Evolutionary conservation across 2,888 invertebrate genomes (phyloP).

Genomic region (Polydesmus complanatus): DNA sequence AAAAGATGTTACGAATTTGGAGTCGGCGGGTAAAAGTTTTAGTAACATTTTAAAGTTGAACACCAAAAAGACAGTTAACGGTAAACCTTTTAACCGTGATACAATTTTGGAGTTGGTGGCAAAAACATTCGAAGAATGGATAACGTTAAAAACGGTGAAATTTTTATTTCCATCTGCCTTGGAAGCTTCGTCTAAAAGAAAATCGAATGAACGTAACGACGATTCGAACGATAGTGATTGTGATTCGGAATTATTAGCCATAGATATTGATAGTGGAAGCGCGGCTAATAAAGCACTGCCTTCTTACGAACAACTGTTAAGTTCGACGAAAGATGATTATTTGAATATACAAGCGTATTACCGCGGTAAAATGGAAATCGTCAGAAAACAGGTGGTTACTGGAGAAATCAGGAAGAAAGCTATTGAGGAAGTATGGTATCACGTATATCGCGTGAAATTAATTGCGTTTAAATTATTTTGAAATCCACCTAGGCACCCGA

Average conservation of each 20-base stretch:
- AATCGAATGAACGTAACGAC: neutral
- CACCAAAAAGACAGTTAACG: neutral
- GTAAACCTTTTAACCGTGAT: neutral
- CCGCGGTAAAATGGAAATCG: neutral
- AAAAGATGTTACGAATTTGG: no score
- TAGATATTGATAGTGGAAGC: neutral
- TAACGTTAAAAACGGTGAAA: slow-evolving; percentile 2
- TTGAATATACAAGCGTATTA: neutral
- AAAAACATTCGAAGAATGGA: slow-evolving; percentile 2
- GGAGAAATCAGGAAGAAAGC: no score
- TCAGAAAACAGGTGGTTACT: no score
- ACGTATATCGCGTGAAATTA: no score
- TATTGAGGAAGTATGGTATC: no score
- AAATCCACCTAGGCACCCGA: no score
- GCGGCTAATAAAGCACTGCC: neutral
- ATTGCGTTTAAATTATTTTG: no score
- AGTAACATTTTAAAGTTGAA: neutral
- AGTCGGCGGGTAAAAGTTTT: neutral
- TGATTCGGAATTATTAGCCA: neutral
- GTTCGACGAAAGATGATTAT: neutral
- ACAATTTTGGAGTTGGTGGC: neutral
- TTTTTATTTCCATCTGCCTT: slow-evolving; percentile 3
- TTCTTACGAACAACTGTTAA: neutral
- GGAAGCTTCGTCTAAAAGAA: no score
- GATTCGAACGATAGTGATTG: neutral